Base-by-base conservation (phyloP, 2,113 vertebrate genomes). In the Pica pica region DNA sequence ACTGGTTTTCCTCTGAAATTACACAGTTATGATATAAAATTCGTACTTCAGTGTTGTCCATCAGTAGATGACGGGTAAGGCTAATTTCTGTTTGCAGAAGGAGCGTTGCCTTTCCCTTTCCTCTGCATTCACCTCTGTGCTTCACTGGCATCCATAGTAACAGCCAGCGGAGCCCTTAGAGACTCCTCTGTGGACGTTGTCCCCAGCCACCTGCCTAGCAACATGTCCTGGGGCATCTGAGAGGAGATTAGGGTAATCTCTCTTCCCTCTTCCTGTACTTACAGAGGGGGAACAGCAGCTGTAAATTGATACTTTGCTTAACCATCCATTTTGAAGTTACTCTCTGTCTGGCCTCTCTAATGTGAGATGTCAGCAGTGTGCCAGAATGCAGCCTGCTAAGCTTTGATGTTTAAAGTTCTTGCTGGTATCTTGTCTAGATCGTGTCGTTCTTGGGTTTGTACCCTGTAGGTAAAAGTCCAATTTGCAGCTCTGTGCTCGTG, bases 121-220 rank as follows among this genome's bases (percentile, higher is more conserved):
- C 26, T 75, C 44, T 77, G 91, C 64, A 3, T 87, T 94, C 92
- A 71, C 84, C 74, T 92, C 95, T 86, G 55, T 81, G 87, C 89
- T 95, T 94, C 37, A 6, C 64, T 90, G 91, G 92, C 94, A 95
- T 95, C 89, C 89, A 46, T 93, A 96, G 95, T 94, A 97, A 93
- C 87, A 24, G 93, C 55, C 78, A 83, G 46, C 44, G 60, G 70
- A 97, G n/a, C 93, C 94, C 94, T 93, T 67, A 68, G 91, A 94
- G 67, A 84, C 42, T 91, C 73, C 80, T 90, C 75, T 85, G 5
- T 65, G 84, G 33, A 76, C 78, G 77, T 77, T 94, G 80, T 87
- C 83, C 35, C 44, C 94, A 80, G 73, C 92, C 89, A 87, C 97
- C 97, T 97, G 95, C 96, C 87, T 96, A 96, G 97, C 94, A 96